Base-by-base conservation (phyloP, 2,113 vertebrate genomes). In the Seriola rivoliana region DNA sequence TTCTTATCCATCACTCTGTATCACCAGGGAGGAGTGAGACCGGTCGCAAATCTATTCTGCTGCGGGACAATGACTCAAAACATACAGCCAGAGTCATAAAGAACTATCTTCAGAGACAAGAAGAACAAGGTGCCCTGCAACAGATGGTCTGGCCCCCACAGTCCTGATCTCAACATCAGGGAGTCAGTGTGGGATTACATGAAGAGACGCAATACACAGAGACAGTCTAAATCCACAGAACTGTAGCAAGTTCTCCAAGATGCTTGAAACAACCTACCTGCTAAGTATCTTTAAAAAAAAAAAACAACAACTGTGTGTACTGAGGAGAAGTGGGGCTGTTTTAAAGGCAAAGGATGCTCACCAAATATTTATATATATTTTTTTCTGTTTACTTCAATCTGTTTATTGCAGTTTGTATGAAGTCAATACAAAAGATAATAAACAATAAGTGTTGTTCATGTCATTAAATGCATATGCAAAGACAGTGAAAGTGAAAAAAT, bases 61-160 rank as follows among this genome's bases (percentile, higher is more conserved):
- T 0, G 38, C 38, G 14, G 21, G 34, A 25, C 62, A 19, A 40
- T 3, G 36, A 5, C 8, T 8, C 10, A 9, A 25, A 29, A 66
- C 42, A 48, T 19, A 46, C 52, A 11, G 52, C 29, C 29, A 29
- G 29, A 29, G 29, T 29, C 29, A 3, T 29, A 29, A 29, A 29
- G 50, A 52, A 21, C 3, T 52, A 17, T 21, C 17, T 9, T 3
- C 19, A 23, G 21, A n/a, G 12, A 14, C 64, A 25, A 60, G 8
- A 9, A 52, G 50, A 21, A 52, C 8, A 11, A 8, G 12, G n/a
- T 9, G 65, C 29, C 25, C 25, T 48, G 44, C 65, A 68, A 68
- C 65, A 68, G 65, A 68, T 68, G 65, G 65, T 29, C 8, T 12
- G 50, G 21, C 19, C 29, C 48, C 67, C 40, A 42, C 40, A 42